Evolutionary conservation across 37 sponge, comb jelly and placozoan species (phyloP).

Genomic region (Cliona cf. orientalis): DNA sequence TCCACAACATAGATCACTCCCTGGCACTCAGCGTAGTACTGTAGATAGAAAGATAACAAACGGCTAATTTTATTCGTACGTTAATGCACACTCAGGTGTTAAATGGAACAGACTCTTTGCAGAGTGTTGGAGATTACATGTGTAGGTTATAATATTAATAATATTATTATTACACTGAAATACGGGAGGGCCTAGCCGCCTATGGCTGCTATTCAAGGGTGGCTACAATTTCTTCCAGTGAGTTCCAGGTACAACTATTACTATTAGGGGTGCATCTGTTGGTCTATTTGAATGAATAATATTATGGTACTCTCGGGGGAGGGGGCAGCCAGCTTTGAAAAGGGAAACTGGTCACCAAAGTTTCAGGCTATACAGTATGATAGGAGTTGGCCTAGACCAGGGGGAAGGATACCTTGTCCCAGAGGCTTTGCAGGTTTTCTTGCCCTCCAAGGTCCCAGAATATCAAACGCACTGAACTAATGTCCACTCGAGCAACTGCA

Average conservation of each 20-base stretch:
- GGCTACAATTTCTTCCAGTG: neutral
- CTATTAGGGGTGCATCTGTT: too few relatives aligned
- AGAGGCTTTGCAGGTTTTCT: conserved; percentile 85
- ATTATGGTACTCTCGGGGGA: neutral
- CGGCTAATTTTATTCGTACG: neutral
- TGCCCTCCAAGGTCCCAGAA: conserved; percentile 99
- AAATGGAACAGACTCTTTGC: neutral
- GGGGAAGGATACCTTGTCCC: conserved; percentile 79
- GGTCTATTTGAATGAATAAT: neutral
- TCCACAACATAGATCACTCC: conserved; percentile 94
- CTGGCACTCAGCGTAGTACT: conserved; percentile 95
- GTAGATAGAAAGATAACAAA: neutral
- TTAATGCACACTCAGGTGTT: neutral
- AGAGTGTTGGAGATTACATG: neutral
- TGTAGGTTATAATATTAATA: neutral
- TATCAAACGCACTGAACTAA: conserved; percentile 48
- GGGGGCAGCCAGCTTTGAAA: neutral
- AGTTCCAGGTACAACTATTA: too few relatives aligned
- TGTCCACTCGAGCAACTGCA: conserved; percentile 73
- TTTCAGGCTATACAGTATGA: neutral
- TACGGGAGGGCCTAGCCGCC: neutral
- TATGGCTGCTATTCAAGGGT: neutral
- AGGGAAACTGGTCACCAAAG: neutral
- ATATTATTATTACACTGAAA: too few relatives aligned
- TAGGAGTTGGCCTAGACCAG: neutral